phyloP scores from a whole-genome alignment of 2,113 vertebrate genomes.

The Furnarius figulus region DNA sequence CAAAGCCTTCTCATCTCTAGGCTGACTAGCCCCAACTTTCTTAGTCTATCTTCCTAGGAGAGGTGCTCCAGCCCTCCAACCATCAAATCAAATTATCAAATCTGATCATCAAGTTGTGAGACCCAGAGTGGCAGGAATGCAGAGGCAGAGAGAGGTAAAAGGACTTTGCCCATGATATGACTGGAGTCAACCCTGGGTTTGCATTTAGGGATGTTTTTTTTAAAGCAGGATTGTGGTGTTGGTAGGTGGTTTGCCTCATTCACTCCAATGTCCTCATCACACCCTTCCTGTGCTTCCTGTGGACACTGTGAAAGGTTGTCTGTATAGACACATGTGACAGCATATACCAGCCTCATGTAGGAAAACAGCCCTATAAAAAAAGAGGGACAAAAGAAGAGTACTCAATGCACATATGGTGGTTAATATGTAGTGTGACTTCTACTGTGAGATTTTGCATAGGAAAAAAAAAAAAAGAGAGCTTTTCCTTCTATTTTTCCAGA shows the following conservation, averaged over 20 bases:
- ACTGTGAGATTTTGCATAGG: neutral
- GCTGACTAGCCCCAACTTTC: neutral
- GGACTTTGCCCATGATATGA: fast-evolving
- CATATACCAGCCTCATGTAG: neutral
- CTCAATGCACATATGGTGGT: neutral
- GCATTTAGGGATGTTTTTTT: neutral
- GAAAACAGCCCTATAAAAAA: neutral
- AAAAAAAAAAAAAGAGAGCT: neutral
- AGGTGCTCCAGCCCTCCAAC: neutral
- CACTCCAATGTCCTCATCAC: neutral
- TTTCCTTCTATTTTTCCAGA: neutral
- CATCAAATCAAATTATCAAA: neutral
- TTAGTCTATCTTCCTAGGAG: neutral
- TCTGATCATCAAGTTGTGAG: neutral
- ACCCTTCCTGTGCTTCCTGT: neutral
- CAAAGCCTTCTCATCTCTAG: neutral
- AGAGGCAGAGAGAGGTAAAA: neutral
- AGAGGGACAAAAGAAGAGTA: neutral
- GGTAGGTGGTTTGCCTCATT: neutral
- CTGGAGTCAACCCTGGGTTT: neutral
- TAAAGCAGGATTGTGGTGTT: neutral
- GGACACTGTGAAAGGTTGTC: neutral
- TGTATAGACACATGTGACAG: neutral
- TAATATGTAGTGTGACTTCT: neutral
- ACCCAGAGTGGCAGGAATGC: neutral